A percentile compares a stretch with the other conserved stretches of the same genome.
Conservation (phyloP, 1,140 invertebrate genomes). For the Leptinotarsa undecemlineata region DNA sequence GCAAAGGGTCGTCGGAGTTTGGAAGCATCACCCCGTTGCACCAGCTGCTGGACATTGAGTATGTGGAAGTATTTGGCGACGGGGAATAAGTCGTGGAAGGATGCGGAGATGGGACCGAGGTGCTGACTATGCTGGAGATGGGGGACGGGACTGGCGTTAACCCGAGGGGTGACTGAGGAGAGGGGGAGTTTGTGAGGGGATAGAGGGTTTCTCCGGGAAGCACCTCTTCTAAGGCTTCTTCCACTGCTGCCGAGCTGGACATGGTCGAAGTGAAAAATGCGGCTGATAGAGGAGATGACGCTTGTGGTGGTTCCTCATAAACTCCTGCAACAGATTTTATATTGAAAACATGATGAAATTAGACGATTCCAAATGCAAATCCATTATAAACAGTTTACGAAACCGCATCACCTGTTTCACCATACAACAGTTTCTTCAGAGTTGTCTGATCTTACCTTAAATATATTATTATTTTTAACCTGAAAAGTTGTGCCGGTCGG, state of each 20-base stretch:
- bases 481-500: no score
- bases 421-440: no score
- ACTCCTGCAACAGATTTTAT: constrained; percentile 13
- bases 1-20: constrained; percentile 79
- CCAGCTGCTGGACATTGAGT: constrained; percentile 60
- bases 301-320: constrained; percentile 60
- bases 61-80: constrained; percentile 49
- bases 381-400: no score
- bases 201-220: constrained; percentile 74
- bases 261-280: constrained; percentile 85
- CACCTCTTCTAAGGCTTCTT: constrained; percentile 79
- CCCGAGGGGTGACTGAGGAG: constrained; percentile 58
- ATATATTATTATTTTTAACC: no score
- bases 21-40: constrained; percentile 76
- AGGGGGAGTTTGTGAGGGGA: constrained; percentile 66
- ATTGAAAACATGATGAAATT: background rate
- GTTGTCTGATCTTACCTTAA: no score
- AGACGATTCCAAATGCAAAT: background rate
- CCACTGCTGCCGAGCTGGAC: constrained; percentile 81
- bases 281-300: constrained; percentile 73
- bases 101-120: constrained; percentile 61
- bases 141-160: constrained; percentile 65
- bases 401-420: no score
- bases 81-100: constrained; percentile 58
- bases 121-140: constrained; percentile 58